Percentiles rank a stretch among this genome's conserved stretches.
These are phyloP conservation scores for Calameuta filiformis DNA, from an alignment of 2,888 invertebrate species.

Conservation along the genomic window DNA sequence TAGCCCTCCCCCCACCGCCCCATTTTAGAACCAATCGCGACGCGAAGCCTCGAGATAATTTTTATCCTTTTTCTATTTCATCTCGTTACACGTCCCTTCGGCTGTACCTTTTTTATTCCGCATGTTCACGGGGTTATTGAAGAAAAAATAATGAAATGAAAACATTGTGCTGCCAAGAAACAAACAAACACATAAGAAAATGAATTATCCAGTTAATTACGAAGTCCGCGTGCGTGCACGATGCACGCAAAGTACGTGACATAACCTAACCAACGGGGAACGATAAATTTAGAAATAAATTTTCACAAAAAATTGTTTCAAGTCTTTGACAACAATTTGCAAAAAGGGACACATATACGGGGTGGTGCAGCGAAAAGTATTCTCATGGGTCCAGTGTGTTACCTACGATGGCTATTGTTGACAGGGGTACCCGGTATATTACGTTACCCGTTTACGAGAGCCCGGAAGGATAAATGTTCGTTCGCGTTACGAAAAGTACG, in stretches of 20 bases:
- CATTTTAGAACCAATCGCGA: background rate
- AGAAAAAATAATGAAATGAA: background rate
- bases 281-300: background rate
- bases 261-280: background rate
- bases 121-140: background rate
- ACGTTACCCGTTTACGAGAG: background rate
- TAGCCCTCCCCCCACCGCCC: background rate
- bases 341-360: background rate
- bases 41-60: background rate
- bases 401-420: background rate
- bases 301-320: background rate
- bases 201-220: background rate
- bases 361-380: background rate
- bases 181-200: background rate
- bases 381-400: background rate
- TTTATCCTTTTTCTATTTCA: slow-evolving; percentile 33
- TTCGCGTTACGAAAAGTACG: background rate
- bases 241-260: background rate
- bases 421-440: background rate
- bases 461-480: background rate
- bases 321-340: background rate
- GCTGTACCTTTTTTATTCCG: too few relatives aligned
- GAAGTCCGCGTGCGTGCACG: background rate
- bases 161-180: background rate
- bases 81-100: background rate